Conservation (phyloP, 2,113 vertebrate species). For the Murina feae region DNA sequence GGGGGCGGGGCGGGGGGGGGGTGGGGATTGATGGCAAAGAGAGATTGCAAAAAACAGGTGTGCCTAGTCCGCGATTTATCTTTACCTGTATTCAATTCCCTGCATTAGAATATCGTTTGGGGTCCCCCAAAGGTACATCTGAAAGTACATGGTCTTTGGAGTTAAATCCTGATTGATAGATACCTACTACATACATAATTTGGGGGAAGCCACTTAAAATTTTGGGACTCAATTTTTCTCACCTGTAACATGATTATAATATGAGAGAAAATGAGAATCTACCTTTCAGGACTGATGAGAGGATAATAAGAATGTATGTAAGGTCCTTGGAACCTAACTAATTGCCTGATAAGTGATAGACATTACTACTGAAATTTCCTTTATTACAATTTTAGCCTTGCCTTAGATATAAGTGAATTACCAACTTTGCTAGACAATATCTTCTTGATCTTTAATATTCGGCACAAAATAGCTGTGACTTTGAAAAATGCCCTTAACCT, state of each 20-base stretch:
- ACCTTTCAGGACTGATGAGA: not conserved
- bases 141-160: not conserved
- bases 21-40: not conserved
- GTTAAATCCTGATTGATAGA: not conserved
- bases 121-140: not conserved
- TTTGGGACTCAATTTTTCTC: not conserved
- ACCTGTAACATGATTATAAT: conserved; percentile 10
- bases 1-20: accelerated
- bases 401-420: not conserved
- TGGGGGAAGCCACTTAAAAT: not conserved
- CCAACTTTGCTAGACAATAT: not conserved
- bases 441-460: conserved; percentile 25
- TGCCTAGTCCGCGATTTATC: not conserved
- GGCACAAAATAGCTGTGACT: conserved; percentile 29
- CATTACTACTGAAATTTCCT: not conserved
- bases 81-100: not conserved
- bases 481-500: conserved; percentile 27
- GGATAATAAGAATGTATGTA: not conserved
- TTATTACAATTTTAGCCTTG: not conserved
- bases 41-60: not conserved
- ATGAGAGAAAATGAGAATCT: not conserved
- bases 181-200: not conserved
- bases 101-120: not conserved
- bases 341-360: not conserved
- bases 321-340: not conserved